Conservation (phyloP, 2,797 vertebrate genomes). For the Sphaeramia orbicularis region DNA sequence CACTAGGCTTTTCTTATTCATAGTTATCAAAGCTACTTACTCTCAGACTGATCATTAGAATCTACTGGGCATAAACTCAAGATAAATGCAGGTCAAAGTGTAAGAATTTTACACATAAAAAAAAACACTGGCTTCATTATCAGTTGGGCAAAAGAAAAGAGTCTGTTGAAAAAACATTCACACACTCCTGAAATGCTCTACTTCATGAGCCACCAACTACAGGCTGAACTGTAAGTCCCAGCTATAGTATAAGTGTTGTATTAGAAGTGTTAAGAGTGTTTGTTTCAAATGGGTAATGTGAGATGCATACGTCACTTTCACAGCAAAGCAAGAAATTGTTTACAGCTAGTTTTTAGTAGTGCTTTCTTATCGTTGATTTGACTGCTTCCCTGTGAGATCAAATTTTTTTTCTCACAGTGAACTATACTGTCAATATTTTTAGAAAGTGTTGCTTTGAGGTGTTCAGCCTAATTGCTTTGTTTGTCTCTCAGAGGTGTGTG, state of each 20-base stretch:
- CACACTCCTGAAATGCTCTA: too few species aligned
- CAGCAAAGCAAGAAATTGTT: constrained; percentile 1
- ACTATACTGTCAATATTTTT: neutral
- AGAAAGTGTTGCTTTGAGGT: too few species aligned
- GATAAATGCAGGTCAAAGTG: too few species aligned
- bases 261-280: too few species aligned
- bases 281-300: neutral
- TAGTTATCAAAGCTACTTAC: constrained; percentile 2
- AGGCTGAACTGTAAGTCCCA: too few species aligned
- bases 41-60: neutral
- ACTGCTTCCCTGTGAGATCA: constrained; percentile 8
- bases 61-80: too few species aligned
- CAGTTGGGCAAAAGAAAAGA: too few species aligned
- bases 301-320: constrained; percentile 22
- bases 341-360: constrained; percentile 16
- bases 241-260: too few species aligned
- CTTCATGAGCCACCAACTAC: too few species aligned
- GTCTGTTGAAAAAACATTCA: too few species aligned
- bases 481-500: constrained; percentile 77
- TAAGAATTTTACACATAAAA: too few species aligned
- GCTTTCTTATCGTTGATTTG: constrained; percentile 8
- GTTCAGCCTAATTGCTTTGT: neutral
- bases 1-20: neutral
- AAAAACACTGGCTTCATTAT: too few species aligned
- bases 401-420: constrained; percentile 3